These are phyloP conservation scores for Camponotus pennsylvanicus DNA, from an alignment of 1,140 invertebrate species.

Conservation along the genomic window DNA sequence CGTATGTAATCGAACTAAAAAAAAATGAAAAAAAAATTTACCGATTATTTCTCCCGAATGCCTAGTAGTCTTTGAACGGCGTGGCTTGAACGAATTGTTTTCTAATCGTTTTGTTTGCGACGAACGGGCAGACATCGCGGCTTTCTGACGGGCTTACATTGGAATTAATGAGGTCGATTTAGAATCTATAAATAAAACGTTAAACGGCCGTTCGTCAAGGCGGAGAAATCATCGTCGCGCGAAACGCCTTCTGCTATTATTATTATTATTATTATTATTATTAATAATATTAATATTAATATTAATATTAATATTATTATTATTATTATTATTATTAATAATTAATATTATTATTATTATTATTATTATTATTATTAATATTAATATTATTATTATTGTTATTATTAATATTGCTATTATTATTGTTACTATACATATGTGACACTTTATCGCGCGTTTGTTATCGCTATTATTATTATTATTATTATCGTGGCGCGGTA, in stretches of 20 bases:
- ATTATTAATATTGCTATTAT: no score
- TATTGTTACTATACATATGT: neutral
- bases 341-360: neutral
- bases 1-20: neutral
- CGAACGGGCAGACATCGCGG: neutral
- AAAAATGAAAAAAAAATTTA: neutral
- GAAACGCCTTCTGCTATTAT: neutral
- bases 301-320: neutral
- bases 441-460: neutral
- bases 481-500: slow-evolving; percentile 4
- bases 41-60: neutral
- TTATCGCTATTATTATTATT: neutral
- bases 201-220: neutral
- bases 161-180: slow-evolving; percentile 38
- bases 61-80: neutral
- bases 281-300: neutral
- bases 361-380: neutral
- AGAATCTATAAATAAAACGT: slow-evolving; percentile 39
- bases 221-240: neutral
- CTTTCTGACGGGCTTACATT: neutral
- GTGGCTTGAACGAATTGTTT: slow-evolving; percentile 33
- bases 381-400: neutral
- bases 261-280: slow-evolving; percentile 10
- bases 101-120: slow-evolving; percentile 67
- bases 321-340: neutral